phyloP scores from a whole-genome alignment of 2,888 invertebrate species.

The Uloborus plumipes region DNA sequence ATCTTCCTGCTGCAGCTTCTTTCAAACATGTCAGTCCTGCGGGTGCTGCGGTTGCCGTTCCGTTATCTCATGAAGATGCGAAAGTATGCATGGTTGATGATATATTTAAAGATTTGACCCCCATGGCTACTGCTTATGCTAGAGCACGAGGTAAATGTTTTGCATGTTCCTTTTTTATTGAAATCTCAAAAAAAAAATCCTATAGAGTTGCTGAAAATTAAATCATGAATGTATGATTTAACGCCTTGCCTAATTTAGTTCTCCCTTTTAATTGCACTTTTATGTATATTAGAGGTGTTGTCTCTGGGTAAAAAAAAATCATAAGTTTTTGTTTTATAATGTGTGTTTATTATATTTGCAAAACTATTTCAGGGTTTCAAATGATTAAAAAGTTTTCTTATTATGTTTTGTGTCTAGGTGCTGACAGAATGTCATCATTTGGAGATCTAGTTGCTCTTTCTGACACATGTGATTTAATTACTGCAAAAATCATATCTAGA shows the following conservation, averaged over 20 bases:
- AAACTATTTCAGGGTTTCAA: too few species aligned
- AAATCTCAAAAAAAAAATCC: too few species aligned
- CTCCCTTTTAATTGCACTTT: too few species aligned
- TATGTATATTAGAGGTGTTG: too few species aligned
- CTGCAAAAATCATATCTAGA: constrained; percentile 90
- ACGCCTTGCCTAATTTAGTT: too few species aligned
- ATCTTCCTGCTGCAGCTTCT: constrained; percentile 91
- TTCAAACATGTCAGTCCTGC: constrained; percentile 99
- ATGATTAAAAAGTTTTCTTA: too few species aligned
- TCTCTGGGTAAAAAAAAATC: too few species aligned
- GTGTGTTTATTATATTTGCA: too few species aligned
- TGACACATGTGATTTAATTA: constrained; percentile 88
- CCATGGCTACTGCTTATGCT: constrained; percentile 92
- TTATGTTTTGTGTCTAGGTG: constrained; percentile 74
- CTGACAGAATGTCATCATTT: constrained; percentile 99
- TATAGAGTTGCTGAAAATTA: too few species aligned
- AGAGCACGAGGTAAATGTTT: constrained; percentile 81
- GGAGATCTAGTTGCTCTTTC: constrained; percentile 97
- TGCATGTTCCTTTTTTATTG: too few species aligned
- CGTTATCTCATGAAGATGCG: constrained; percentile 82
- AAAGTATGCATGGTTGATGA: constrained; percentile 95
- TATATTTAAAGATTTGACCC: constrained; percentile 80
- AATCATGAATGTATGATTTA: too few species aligned
- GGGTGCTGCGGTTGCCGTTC: constrained; percentile 92
- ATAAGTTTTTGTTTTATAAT: too few species aligned